These are phyloP conservation scores for Thomomys bottae DNA, from an alignment of 2,113 vertebrate genomes.

Conservation along the genomic window DNA sequence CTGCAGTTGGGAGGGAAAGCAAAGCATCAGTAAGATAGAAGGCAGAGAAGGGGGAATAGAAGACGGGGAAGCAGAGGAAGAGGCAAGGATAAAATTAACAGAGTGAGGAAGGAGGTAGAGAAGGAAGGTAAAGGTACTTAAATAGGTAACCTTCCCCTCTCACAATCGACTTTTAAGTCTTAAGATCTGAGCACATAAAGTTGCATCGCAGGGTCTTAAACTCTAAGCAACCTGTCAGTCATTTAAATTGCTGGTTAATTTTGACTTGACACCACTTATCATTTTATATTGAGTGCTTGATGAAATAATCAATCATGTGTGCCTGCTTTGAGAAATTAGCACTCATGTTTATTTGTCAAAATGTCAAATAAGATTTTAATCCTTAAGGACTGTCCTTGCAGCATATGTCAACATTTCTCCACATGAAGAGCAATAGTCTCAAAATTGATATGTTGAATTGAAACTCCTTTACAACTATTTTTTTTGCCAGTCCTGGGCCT, in stretches of 20 bases:
- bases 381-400: constrained; percentile 34
- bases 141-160: background rate
- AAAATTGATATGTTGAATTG: no score
- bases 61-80: no score
- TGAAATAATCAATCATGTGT: constrained; percentile 77
- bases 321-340: constrained; percentile 73
- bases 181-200: constrained; percentile 48
- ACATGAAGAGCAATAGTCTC: background rate
- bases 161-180: background rate
- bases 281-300: constrained; percentile 71
- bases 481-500: no score
- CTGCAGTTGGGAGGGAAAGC: no score
- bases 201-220: constrained; percentile 18
- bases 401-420: constrained; percentile 57
- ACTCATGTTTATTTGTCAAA: constrained; percentile 66
- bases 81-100: background rate
- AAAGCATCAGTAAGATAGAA: no score
- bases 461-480: no score
- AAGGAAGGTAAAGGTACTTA: background rate
- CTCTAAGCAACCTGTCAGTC: constrained; percentile 73
- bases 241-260: constrained; percentile 77
- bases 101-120: background rate
- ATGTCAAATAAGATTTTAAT: constrained; percentile 64
- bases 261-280: constrained; percentile 68
- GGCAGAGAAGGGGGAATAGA: background rate